Evolutionary conservation across 2,888 invertebrate species (phyloP).

Genomic region (Cyrtodaria siliqua): DNA sequence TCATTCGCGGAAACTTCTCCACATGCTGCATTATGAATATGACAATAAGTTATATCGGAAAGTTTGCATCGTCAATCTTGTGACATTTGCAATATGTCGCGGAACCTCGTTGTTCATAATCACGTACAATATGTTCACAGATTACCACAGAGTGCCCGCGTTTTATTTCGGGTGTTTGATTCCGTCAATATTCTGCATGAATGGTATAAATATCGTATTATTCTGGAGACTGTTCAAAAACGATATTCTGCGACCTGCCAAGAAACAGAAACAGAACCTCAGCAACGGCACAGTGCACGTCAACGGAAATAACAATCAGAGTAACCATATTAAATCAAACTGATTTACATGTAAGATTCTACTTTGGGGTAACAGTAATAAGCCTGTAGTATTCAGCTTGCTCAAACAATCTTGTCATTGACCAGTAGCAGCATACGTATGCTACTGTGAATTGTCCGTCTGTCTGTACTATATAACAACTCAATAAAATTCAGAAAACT

Average conservation of each 20-base stretch:
- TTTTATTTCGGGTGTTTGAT: conserved; percentile 73
- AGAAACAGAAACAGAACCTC: conserved; percentile 9
- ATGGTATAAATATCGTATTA: conserved; percentile 81
- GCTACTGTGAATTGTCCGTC: too few species aligned
- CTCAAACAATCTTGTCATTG: too few species aligned
- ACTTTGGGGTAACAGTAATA: too few species aligned
- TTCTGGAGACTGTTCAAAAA: conserved; percentile 83
- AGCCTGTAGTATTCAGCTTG: too few species aligned
- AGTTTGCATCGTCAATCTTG: conserved; percentile 77
- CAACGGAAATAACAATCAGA: conserved; percentile 66
- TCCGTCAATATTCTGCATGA: conserved; percentile 78
- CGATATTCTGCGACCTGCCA: conserved; percentile 76
- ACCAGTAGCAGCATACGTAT: too few species aligned
- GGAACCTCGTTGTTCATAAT: conserved; percentile 72
- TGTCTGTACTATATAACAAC: too few species aligned
- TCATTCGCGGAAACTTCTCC: conserved; percentile 84
- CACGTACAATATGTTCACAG: conserved; percentile 73
- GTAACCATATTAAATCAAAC: conserved; percentile 36
- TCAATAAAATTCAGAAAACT: too few species aligned
- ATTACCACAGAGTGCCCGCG: conserved; percentile 70
- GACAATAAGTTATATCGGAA: conserved; percentile 76
- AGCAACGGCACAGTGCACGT: too few species aligned
- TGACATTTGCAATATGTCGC: conserved; percentile 82
- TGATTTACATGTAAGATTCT: too few species aligned
- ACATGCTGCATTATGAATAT: conserved; percentile 79